Evolutionary conservation across 2,888 invertebrate genomes (phyloP), one percentile per base, ranked within the genome.

Genomic region (Hoplodrina blanda): DNA sequence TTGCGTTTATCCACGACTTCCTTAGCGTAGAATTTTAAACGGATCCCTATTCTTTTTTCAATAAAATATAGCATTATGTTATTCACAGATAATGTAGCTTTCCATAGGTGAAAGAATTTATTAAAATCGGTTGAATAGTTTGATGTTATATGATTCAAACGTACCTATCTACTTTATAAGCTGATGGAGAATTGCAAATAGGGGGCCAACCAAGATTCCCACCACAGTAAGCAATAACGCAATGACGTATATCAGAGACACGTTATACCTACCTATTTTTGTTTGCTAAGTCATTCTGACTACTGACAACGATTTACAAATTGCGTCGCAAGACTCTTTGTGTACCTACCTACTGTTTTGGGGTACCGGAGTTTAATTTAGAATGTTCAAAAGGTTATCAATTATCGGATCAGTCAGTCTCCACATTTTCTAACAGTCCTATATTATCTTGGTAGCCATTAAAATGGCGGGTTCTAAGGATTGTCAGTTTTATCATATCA

Each of bases 271-370:
- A 44, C 33, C 33, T 33, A 37, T 37, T 20, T 37, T 49, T 17
- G 13, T 19, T 77, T 37, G 49, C 10, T 13, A 17, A 70, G 71
- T 71, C 78, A 71, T 77, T 69, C 54, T 69, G 30, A 50, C 30
- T 77, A 55, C 54, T 69, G 41, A 50, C 30, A 44, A 50, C 19
- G 2, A 44, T 55, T 69, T 50, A 69, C 20, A 55, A 55, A 55
- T 41, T 19, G 49, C 70, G 20, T 49, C 49, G 10, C 7, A 50
- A 52, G 1, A 52, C 17, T 50, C 13, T 13, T 5, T 10, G 13
- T 5, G 41, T 54, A 55, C 25, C 15, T 3, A n/a, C 20, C 30
- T 19, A 19, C 7, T 69, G n/a, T 41, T 56, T 77, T 55, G 33
- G n/a, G 13, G 30, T 5, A 17, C 30, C 11, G 17, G 0, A 33